Percentiles rank a stretch among this genome's conserved stretches.
Conservation (phyloP, 2,797 vertebrate genomes). For the Takifugu rubripes region DNA sequence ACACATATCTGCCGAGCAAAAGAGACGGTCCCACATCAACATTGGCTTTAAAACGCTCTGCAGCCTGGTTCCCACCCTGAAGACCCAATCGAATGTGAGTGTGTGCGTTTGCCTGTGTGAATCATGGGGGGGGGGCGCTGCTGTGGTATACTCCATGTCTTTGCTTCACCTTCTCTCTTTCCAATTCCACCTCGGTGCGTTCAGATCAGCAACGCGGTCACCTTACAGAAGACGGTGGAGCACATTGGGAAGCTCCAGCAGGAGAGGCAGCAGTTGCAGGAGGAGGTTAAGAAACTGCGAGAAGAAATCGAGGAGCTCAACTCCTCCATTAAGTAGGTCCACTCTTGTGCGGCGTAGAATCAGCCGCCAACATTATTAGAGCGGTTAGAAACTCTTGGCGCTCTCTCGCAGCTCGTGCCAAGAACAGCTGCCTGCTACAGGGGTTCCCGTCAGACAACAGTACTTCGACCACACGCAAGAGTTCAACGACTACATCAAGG, state of each 20-base stretch:
- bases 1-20: conserved; percentile 92
- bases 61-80: conserved; percentile 82
- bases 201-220: conserved; percentile 90
- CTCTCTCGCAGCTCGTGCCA: conserved; percentile 81
- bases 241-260: conserved; percentile 97
- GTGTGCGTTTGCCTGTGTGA: neutral
- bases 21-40: conserved; percentile 92
- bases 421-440: conserved; percentile 89
- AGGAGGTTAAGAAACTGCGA: conserved; percentile 85
- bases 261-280: conserved; percentile 89
- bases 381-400: neutral
- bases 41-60: conserved; percentile 87
- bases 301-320: conserved; percentile 95
- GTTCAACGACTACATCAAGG: conserved; percentile 91
- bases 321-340: conserved; percentile 85
- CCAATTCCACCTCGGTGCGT: neutral
- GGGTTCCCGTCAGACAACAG: conserved; percentile 79
- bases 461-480: conserved; percentile 83
- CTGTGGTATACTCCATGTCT: neutral
- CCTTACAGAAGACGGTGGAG: conserved; percentile 92
- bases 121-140: neutral
- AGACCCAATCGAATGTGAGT: conserved; percentile 82
- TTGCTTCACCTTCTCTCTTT: neutral
- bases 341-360: neutral
- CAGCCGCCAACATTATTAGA: neutral